These are phyloP conservation scores for Rallus limicola DNA, from an alignment of 2,113 vertebrate species.

Conservation along the genomic window DNA sequence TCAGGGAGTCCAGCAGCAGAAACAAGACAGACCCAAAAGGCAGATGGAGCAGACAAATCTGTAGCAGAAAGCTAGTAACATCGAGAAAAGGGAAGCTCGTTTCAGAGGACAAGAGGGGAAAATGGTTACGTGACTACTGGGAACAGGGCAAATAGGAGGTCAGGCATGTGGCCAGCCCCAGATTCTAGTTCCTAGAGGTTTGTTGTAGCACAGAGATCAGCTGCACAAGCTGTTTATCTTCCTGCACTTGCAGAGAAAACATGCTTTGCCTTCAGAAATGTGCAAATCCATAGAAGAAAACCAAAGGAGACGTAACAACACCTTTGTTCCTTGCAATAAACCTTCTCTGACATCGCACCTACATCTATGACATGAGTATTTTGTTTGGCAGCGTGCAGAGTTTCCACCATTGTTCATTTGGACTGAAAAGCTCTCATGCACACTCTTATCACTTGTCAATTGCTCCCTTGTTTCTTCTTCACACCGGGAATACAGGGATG, in stretches of 20 bases:
- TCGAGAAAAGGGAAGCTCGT: background rate
- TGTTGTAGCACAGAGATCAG: background rate
- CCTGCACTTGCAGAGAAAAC: background rate
- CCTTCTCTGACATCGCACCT: background rate
- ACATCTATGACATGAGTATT: background rate
- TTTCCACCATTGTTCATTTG: background rate
- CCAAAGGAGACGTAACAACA: background rate
- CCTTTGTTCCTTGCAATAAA: background rate
- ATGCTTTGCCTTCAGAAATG: background rate
- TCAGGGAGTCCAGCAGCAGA: background rate
- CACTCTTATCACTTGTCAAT: background rate
- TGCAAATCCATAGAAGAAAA: background rate
- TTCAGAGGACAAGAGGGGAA: background rate
- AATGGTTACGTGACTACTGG: background rate
- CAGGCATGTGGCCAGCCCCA: background rate
- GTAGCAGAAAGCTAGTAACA: background rate
- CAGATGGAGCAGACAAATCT: background rate
- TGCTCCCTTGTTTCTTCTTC: background rate
- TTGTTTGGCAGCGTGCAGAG: background rate
- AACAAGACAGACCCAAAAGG: background rate
- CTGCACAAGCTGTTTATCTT: background rate
- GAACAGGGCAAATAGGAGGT: background rate
- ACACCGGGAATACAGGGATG: background rate
- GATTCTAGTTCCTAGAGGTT: background rate
- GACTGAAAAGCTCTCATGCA: too few relatives aligned